A percentile compares a stretch with the other conserved stretches of the same genome.
These are phyloP conservation scores for Pollenia amentaria DNA, from an alignment of 2,888 invertebrate species.

Conservation along the genomic window DNA sequence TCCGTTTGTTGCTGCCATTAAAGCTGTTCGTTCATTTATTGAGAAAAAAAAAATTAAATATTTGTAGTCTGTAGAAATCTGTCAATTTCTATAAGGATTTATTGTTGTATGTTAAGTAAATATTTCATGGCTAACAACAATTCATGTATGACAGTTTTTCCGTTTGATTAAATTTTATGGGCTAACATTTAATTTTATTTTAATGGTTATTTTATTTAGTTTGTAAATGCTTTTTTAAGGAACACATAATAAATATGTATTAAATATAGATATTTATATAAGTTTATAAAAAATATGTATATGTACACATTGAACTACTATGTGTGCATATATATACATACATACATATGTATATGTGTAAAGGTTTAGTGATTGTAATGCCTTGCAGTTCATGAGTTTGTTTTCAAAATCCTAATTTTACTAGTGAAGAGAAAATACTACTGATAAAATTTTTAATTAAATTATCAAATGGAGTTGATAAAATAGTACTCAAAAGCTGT, in stretches of 20 bases:
- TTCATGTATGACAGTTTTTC: constrained; percentile 68
- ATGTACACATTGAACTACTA: too few relatives aligned
- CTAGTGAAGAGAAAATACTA: too few relatives aligned
- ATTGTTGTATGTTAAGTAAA: constrained; percentile 64
- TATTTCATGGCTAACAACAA: constrained; percentile 68
- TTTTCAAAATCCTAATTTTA: too few relatives aligned
- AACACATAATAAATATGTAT: constrained; percentile 32
- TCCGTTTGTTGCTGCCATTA: constrained; percentile 40
- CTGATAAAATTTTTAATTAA: too few relatives aligned
- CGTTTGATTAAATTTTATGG: constrained; percentile 73
- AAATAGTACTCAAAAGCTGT: too few relatives aligned
- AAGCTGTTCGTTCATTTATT: neutral
- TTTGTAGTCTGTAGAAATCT: constrained; percentile 60
- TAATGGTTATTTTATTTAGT: constrained; percentile 47
- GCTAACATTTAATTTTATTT: constrained; percentile 63
- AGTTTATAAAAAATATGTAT: too few relatives aligned
- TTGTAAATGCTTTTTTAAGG: neutral
- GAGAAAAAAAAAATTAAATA: constrained; percentile 33
- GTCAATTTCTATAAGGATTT: constrained; percentile 69
- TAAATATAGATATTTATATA: neutral
- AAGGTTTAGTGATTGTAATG: too few relatives aligned
- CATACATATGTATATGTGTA: too few relatives aligned
- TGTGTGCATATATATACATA: too few relatives aligned
- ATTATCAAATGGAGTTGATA: too few relatives aligned
- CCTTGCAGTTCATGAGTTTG: too few relatives aligned